Base-by-base conservation (phyloP, 2,113 vertebrate genomes). In the Abramis brama region DNA sequence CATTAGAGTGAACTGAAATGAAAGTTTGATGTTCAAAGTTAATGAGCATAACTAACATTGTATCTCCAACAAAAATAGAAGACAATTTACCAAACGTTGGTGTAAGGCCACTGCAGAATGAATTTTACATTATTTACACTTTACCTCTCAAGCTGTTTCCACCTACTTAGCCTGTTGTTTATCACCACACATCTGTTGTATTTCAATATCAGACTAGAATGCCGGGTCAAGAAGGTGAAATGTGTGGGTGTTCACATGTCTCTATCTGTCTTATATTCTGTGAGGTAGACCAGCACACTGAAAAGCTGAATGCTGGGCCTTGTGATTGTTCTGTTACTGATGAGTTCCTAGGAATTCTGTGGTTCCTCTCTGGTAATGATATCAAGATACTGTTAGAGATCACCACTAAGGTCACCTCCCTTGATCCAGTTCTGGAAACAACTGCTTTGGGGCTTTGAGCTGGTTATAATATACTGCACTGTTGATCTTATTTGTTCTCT, bases 151-250 rank as follows among this genome's bases (percentile, higher is more conserved):
- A 64, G 57, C 78, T 82, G 60, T 68, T 66, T 83, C 50, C 66
- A 39, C 64, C 81, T 83, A 70, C 80, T 82, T 66, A 52, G n/a
- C 30, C 30, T 83, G 81, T 59, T 73, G 62, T 82, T 45, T 36
- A 23, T 52, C 25, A 83, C 27, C 50, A 30, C 13, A 43, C 68
- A 73, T 83, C 47, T 83, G 82, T 59, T 83, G 66, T 39, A 39
- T 59, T 73, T 36, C 2, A 73, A 57, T 27, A 55, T 47, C 64
- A 70, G 43, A 55, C 80, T 70, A 33, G 43, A 70, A 70, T 70
- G 11, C 7, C 9, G 23, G 82, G 68, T 83, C 82, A 83, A 59
- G 33, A 70, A 59, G 82, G 82, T 83, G 68, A 73, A 83, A 59
- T 73, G 33, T 74, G 82, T 73, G 23, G 82, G 82, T 5, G 33